phyloP scores from a whole-genome alignment of 1,140 invertebrate genomes.

The Adoxophyes honmai region DNA sequence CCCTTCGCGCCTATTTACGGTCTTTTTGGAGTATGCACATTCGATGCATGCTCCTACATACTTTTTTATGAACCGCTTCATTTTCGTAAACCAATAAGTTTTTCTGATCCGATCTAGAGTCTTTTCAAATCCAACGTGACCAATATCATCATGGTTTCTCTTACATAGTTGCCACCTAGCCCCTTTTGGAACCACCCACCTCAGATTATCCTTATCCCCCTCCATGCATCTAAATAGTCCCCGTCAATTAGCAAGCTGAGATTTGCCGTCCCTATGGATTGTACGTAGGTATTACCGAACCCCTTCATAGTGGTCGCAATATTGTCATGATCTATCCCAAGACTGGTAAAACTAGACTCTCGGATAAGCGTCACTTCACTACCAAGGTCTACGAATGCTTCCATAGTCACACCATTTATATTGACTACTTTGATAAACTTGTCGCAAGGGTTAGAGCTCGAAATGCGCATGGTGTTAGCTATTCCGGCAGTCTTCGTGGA shows the following conservation, averaged over 20 bases:
- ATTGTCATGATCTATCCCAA: not conserved
- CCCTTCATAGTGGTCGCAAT: constrained; percentile 1
- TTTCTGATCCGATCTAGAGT: no score
- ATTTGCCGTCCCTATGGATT: not conserved
- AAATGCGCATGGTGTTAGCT: not conserved
- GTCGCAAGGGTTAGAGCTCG: not conserved
- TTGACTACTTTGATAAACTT: not conserved
- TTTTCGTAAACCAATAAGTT: no score
- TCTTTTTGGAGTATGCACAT: no score
- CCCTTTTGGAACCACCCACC: no score
- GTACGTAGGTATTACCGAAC: constrained; percentile 1
- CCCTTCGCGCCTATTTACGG: no score
- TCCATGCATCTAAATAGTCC: no score
- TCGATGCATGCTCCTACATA: no score
- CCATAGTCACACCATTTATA: not conserved
- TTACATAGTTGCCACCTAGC: no score
- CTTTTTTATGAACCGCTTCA: no score
- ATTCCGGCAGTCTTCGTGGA: not conserved
- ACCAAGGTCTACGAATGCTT: constrained; percentile 12
- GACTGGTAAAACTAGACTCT: not conserved
- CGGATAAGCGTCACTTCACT: constrained; percentile 6
- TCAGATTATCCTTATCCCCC: no score
- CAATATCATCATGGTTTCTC: no score
- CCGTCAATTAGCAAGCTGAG: constrained; percentile 2
- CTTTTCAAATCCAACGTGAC: no score